Evolutionary conservation across 2,888 invertebrate genomes (phyloP).

Genomic region (Ischnus inquisitorius): DNA sequence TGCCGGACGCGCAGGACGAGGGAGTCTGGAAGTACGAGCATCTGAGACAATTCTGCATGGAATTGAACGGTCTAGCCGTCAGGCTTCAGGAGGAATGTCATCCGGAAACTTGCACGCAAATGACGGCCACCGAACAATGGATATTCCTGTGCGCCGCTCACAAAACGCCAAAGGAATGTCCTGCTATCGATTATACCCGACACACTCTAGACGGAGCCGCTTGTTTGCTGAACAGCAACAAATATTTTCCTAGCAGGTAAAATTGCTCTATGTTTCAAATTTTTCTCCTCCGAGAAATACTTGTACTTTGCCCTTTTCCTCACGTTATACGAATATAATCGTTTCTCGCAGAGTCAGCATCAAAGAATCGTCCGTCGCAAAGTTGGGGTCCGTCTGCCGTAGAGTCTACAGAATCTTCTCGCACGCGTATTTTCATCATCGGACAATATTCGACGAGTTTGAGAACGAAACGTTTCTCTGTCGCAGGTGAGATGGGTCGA

Average conservation of each 20-base stretch:
- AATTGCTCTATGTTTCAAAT: constrained; percentile 19
- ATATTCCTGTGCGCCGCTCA: constrained; percentile 99
- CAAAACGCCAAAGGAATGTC: constrained; percentile 99
- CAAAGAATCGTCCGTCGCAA: constrained; percentile 99
- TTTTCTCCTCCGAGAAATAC: background rate
- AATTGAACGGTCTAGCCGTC: constrained; percentile 99
- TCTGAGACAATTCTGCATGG: constrained; percentile 99
- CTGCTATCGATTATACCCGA: constrained; percentile 99
- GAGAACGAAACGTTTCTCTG: constrained; percentile 98
- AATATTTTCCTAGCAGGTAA: constrained; percentile 99
- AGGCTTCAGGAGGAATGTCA: constrained; percentile 98
- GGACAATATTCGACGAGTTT: constrained; percentile 98
- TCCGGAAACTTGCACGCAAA: constrained; percentile 98
- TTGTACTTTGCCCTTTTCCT: background rate
- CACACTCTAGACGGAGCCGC: constrained; percentile 99
- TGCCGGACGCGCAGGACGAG: constrained; percentile 99
- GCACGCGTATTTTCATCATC: constrained; percentile 99
- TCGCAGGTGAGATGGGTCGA: constrained; percentile 86
- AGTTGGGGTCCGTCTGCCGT: constrained; percentile 99
- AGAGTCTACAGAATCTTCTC: constrained; percentile 99
- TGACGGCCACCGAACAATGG: constrained; percentile 99
- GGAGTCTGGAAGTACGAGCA: constrained; percentile 99
- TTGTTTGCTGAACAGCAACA: constrained; percentile 99
- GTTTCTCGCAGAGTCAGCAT: constrained; percentile 93
- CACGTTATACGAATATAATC: background rate